These are phyloP conservation scores for Geodia barretti DNA, from an alignment of 37 sponge, comb jelly and placozoan species.

Conservation along the genomic window DNA sequence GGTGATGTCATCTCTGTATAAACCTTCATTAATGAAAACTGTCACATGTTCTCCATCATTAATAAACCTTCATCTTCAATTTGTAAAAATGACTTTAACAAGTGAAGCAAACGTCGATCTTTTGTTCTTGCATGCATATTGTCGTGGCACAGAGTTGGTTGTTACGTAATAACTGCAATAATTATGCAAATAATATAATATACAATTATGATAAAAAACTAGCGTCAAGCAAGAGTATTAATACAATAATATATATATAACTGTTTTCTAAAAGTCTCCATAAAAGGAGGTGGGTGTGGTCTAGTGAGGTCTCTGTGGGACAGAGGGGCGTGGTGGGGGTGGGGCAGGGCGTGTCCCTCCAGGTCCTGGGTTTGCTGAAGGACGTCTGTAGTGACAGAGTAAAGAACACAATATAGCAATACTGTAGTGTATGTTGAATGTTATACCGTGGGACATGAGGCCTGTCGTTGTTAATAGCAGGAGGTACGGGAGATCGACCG, in stretches of 20 bases:
- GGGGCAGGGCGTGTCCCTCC: slow-evolving; percentile 1
- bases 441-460: slow-evolving; percentile 43
- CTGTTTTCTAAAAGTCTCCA: too few species aligned
- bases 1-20: slow-evolving; percentile 25
- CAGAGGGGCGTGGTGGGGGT: slow-evolving; percentile 27
- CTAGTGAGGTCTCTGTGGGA: slow-evolving; percentile 42
- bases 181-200: background rate
- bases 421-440: background rate
- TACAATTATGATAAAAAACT: too few species aligned
- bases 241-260: too few species aligned
- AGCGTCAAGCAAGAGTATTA: too few species aligned
- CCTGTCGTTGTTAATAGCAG: slow-evolving; percentile 7
- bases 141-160: background rate
- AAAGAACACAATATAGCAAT: background rate
- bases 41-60: too few species aligned
- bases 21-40: background rate
- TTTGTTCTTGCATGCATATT: background rate
- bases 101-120: too few species aligned
- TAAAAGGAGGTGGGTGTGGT: background rate
- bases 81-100: too few species aligned
- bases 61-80: too few species aligned
- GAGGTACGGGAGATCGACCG: slow-evolving; percentile 5
- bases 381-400: slow-evolving; percentile 20
- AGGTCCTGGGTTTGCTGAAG: background rate
- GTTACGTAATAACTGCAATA: background rate